Evolutionary conservation across 2,888 invertebrate genomes (phyloP).

Genomic region (Limnephilus marmoratus): DNA sequence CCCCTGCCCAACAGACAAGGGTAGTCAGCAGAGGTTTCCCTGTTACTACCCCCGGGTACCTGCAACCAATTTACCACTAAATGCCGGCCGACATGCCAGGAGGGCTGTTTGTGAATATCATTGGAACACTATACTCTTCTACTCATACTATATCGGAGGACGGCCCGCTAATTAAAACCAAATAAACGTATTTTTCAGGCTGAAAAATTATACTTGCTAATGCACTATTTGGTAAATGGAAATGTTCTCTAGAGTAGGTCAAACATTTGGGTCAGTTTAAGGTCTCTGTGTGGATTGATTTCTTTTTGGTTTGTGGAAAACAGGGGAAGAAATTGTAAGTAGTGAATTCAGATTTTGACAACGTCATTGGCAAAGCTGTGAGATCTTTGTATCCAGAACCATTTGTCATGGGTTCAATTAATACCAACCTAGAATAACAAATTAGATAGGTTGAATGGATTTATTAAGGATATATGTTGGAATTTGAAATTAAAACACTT

Average conservation of each 20-base stretch:
- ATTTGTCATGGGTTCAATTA: too few relatives aligned
- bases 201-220: not conserved
- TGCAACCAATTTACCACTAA: conserved; percentile 13
- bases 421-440: too few relatives aligned
- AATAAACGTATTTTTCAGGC: not conserved
- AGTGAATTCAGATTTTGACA: too few relatives aligned
- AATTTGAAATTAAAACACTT: too few relatives aligned
- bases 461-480: too few relatives aligned
- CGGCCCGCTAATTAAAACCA: not conserved
- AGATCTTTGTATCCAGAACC: too few relatives aligned
- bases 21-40: not conserved
- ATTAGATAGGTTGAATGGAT: too few relatives aligned
- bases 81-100: conserved; percentile 39
- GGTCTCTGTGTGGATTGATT: not conserved
- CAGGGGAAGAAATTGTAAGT: too few relatives aligned
- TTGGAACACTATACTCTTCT: not conserved
- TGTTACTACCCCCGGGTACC: not conserved
- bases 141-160: not conserved
- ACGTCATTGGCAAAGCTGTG: too few relatives aligned
- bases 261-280: not conserved
- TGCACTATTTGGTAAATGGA: conserved; percentile 2
- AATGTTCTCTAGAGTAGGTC: not conserved
- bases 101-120: not conserved
- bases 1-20: not conserved
- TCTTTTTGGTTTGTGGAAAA: not conserved